Percentiles rank a stretch among this genome's conserved stretches.
These are phyloP conservation scores for Hylaeus volcanicus DNA, from an alignment of 1,140 invertebrate species.

Conservation along the genomic window DNA sequence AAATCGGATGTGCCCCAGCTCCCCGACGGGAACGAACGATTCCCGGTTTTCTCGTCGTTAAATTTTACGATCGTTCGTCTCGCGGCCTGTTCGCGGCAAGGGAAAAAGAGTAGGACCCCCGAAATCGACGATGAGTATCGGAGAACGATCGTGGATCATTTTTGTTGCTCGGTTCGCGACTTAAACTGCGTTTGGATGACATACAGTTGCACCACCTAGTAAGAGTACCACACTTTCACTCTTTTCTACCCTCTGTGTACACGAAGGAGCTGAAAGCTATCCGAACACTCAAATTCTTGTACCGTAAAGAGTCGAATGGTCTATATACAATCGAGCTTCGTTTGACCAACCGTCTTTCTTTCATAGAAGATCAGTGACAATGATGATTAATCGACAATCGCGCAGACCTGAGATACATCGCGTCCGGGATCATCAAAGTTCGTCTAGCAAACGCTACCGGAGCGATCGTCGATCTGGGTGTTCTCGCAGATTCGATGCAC, in stretches of 20 bases:
- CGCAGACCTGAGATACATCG: neutral
- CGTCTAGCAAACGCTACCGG: neutral
- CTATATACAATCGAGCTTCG: too few relatives aligned
- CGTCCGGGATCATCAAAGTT: neutral
- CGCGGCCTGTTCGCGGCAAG: neutral
- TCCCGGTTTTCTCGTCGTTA: conserved; percentile 45
- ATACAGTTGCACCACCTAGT: too few relatives aligned
- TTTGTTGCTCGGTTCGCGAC: too few relatives aligned
- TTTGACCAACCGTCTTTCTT: too few relatives aligned
- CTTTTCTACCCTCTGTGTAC: too few relatives aligned
- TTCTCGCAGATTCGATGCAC: conserved; percentile 23
- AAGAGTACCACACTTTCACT: too few relatives aligned
- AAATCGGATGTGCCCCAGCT: conserved; percentile 49
- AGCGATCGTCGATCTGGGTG: neutral
- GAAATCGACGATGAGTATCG: neutral
- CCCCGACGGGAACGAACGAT: conserved; percentile 34
- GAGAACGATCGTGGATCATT: neutral
- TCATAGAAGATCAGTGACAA: too few relatives aligned
- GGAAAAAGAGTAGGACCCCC: neutral
- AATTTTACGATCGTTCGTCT: conserved; percentile 30
- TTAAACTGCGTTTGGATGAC: too few relatives aligned
- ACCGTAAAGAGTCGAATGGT: too few relatives aligned
- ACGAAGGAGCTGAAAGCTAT: too few relatives aligned
- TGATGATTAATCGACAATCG: too few relatives aligned
- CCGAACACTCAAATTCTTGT: too few relatives aligned